A percentile compares a stretch with the other conserved stretches of the same genome.
Evolutionary conservation across 2,888 invertebrate species (phyloP).

Genomic region (Morpho deidamia): DNA sequence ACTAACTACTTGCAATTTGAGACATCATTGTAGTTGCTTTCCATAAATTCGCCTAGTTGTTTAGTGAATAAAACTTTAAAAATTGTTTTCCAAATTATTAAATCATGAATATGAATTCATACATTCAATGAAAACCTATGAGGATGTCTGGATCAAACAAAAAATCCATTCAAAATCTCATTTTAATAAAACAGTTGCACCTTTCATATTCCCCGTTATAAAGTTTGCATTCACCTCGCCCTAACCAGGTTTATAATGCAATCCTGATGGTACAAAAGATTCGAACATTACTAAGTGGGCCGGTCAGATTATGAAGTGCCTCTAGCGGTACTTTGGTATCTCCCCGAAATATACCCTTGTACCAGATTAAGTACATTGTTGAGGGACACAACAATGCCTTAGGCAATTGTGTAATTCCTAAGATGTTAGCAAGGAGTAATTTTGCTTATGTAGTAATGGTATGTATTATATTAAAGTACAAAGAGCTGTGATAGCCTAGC

Average conservation of each 20-base stretch:
- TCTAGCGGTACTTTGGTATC: conserved; percentile 57
- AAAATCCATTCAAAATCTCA: conserved; percentile 2
- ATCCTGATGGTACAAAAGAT: conserved; percentile 51
- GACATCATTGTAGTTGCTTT: no score
- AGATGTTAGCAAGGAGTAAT: conserved; percentile 17
- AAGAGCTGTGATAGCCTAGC: no score
- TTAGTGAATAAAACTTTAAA: no score
- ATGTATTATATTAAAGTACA: not conserved
- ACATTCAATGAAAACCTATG: not conserved
- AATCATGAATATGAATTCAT: no score
- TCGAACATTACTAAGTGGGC: conserved; percentile 40
- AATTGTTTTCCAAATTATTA: no score
- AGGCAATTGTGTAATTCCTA: conserved; percentile 34
- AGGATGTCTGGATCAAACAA: not conserved
- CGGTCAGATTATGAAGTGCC: conserved; percentile 47
- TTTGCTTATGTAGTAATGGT: not conserved
- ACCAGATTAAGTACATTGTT: conserved; percentile 57
- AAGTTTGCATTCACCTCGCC: conserved; percentile 2
- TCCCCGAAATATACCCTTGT: conserved; percentile 59
- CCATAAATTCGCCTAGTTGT: no score
- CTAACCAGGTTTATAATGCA: conserved; percentile 37
- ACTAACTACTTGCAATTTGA: no score
- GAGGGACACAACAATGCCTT: conserved; percentile 39
- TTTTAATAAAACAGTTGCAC: not conserved
- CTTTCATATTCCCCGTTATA: conserved; percentile 2